Evolutionary conservation across 2,888 invertebrate species (phyloP), one percentile per base, ranked within the genome.

Genomic region (Ganaspis brasiliensis): DNA sequence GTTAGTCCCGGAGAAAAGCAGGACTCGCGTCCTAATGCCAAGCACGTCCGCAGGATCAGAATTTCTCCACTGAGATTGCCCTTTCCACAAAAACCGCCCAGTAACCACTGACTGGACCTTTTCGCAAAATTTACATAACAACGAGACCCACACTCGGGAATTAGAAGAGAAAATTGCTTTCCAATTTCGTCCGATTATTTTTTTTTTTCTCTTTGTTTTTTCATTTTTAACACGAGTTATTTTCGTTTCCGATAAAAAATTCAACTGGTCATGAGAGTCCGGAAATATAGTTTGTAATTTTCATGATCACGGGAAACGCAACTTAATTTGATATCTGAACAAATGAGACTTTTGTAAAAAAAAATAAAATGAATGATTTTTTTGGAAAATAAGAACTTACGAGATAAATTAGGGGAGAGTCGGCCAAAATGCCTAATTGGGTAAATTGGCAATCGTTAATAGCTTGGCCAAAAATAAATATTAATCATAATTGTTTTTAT

Each of bases 11-110:
- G 40, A 63, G 72, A 19, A 72, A 55, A 21, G 14, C 72, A 55
- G 49, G 72, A 49, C 31, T 9, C 16, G n/a, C 9, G 14, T 79
- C 57, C 55, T 55, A 19, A 79, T 79, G 79, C 79, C 12, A 31
- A 55, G 75, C 79, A 79, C 79, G 79, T 77, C 59, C 72, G 26
- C 24, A 49, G 75, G 75, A 76, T 77, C 79, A 79, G 79, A 77
- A 77, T 79, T 79, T 77, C 79, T 79, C 79, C 72, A 72, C 75
- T 67, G 77, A 79, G 75, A 79, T 75, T 79, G 73, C 57, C 73
- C 77, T 35, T 73, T 70, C 73, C 57, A 77, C 76, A 56, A 75
- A 73, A 71, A 75, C 75, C 71, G 37, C 59, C 52, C 73, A 61
- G 19, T 72, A 61, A 63, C 72, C 76, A 77, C 73, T 72, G 16